phyloP scores from a whole-genome alignment of 2,888 invertebrate genomes.

The Bellardia bayeri region DNA sequence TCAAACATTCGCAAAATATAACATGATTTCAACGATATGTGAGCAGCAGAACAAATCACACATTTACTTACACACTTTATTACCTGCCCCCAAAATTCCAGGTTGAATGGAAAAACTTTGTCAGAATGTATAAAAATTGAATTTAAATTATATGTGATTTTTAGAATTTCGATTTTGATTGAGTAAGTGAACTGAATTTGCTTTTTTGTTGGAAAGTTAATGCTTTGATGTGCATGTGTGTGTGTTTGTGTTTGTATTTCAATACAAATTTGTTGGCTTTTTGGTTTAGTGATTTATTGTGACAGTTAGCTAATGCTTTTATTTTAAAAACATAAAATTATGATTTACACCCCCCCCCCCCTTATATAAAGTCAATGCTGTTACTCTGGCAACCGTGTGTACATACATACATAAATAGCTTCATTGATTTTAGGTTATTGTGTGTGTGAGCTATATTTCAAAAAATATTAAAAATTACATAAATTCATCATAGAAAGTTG shows the following conservation, averaged over 20 bases:
- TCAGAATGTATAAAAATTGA: conserved; percentile 15
- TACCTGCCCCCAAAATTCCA: background rate
- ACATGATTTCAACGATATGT: background rate
- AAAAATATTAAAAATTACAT: background rate
- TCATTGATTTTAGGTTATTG: background rate
- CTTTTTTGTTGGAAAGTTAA: background rate
- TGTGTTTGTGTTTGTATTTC: background rate
- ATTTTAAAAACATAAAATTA: background rate
- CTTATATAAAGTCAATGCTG: background rate
- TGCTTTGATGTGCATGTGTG: background rate
- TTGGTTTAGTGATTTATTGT: conserved; percentile 26
- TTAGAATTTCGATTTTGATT: background rate
- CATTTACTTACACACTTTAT: background rate
- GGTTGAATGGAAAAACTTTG: conserved; percentile 19
- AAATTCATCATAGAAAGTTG: conserved; percentile 19
- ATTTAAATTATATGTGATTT: background rate
- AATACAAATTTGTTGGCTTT: background rate
- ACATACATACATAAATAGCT: background rate
- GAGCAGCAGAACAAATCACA: background rate
- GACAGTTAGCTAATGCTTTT: conserved; percentile 33
- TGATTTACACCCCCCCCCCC: background rate
- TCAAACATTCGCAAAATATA: background rate
- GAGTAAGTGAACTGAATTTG: background rate
- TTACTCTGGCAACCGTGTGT: background rate
- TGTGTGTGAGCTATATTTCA: background rate